These are phyloP conservation scores for Trematocara unimaculatum DNA, from an alignment of 2,113 vertebrate species.

Conservation along the genomic window DNA sequence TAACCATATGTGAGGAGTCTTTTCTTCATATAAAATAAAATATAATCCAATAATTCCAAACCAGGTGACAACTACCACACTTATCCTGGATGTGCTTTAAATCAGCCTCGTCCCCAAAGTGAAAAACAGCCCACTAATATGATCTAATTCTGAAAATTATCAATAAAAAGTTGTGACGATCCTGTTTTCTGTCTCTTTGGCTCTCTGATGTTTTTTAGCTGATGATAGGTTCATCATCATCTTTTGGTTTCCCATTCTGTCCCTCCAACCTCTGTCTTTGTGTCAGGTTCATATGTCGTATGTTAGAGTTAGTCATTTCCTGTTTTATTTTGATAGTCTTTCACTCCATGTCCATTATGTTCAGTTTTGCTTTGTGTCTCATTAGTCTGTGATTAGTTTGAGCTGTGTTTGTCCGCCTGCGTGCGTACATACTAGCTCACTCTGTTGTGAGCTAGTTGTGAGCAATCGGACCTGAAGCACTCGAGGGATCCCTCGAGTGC, in stretches of 20 bases:
- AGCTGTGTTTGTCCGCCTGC: background rate
- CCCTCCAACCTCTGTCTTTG: background rate
- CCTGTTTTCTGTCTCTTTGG: background rate
- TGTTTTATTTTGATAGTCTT: background rate
- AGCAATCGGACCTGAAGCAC: no score
- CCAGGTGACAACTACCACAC: background rate
- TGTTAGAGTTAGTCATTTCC: background rate
- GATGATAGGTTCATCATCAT: background rate
- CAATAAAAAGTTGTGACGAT: background rate
- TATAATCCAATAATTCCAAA: background rate
- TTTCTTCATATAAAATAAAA: background rate
- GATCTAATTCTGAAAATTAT: background rate
- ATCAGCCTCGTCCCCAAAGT: background rate
- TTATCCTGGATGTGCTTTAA: background rate
- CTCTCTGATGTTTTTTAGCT: background rate
- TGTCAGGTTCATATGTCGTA: background rate
- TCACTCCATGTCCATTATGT: background rate
- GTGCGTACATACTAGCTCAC: accelerated
- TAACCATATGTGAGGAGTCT: background rate
- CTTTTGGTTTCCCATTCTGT: background rate
- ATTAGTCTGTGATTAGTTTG: background rate
- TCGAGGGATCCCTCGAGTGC: accelerated
- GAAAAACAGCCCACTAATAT: background rate
- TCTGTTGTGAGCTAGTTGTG: no score
- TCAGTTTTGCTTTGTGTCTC: background rate